A percentile compares a stretch with the other conserved stretches of the same genome.
Conservation (phyloP, 2,797 vertebrate genomes). For the Carcharodon carcharias region DNA sequence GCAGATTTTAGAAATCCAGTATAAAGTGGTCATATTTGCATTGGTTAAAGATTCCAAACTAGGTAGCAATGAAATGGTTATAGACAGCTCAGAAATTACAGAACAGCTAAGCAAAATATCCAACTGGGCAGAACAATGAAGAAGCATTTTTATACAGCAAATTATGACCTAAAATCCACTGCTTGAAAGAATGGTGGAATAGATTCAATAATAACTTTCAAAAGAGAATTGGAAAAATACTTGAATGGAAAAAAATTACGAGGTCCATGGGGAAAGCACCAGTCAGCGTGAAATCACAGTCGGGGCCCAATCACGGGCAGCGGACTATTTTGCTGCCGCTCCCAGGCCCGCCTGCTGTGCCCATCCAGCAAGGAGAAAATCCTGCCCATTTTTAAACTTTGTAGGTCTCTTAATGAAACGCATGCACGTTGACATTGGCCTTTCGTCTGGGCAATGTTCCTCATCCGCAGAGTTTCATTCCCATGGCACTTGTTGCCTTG, state of each 20-base stretch:
- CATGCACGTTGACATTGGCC: too few species aligned
- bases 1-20: neutral
- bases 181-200: neutral
- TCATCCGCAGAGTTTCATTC: too few species aligned
- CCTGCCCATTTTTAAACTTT: too few species aligned
- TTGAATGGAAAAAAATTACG: neutral
- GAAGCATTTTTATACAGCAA: neutral
- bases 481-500: too few species aligned
- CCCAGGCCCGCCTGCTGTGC: too few species aligned
- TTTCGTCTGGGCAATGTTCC: too few species aligned
- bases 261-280: neutral
- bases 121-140: neutral
- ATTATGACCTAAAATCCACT: neutral
- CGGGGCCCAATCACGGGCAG: too few species aligned
- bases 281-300: too few species aligned
- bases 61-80: neutral
- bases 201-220: neutral
- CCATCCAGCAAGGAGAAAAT: too few species aligned
- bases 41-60: neutral
- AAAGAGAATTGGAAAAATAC: neutral
- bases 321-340: too few species aligned
- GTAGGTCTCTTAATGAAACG: too few species aligned
- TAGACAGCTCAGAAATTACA: neutral
- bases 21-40: neutral
- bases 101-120: neutral